Evolutionary conservation across 64 coral and sea anemone species (phyloP).

Genomic region (Montipora capricornis): DNA sequence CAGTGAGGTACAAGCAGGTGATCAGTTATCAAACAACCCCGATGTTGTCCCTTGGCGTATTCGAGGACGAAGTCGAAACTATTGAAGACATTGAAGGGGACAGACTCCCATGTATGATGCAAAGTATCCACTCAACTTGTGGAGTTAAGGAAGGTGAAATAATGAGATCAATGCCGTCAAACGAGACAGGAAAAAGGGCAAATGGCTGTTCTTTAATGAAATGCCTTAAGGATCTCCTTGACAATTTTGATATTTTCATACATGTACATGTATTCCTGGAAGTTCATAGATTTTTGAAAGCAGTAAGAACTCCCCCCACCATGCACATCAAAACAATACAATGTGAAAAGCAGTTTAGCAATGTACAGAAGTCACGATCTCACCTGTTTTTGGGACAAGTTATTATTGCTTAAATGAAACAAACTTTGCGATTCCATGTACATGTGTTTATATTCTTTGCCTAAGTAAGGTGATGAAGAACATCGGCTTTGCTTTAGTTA

Average conservation of each 20-base stretch:
- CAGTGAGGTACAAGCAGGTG: constrained; percentile 8
- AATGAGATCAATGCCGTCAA: no score
- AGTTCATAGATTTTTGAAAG: constrained; percentile 13
- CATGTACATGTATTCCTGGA: neutral
- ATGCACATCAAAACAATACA: constrained; percentile 8
- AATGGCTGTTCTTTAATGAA: neutral
- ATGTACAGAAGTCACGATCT: constrained; percentile 1
- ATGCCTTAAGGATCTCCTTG: constrained; percentile 5
- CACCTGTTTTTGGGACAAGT: constrained; percentile 20
- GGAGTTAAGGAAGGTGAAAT: no score
- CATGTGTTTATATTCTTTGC: constrained; percentile 1
- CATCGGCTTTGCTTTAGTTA: constrained; percentile 8
- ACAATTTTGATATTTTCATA: constrained; percentile 15
- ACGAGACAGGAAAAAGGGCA: no score
- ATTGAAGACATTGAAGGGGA: neutral
- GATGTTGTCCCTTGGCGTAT: neutral
- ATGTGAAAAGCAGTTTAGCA: neutral
- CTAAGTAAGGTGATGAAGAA: neutral
- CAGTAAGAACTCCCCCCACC: neutral
- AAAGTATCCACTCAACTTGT: neutral
- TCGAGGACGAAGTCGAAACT: neutral
- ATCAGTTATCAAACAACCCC: neutral
- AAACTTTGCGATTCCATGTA: neutral
- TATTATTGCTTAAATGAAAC: constrained; percentile 22
- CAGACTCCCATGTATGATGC: neutral